A percentile compares a stretch with the other conserved stretches of the same genome.
Evolutionary conservation across 2,113 vertebrate genomes (phyloP).

Genomic region (Lycocorax pyrrhopterus): DNA sequence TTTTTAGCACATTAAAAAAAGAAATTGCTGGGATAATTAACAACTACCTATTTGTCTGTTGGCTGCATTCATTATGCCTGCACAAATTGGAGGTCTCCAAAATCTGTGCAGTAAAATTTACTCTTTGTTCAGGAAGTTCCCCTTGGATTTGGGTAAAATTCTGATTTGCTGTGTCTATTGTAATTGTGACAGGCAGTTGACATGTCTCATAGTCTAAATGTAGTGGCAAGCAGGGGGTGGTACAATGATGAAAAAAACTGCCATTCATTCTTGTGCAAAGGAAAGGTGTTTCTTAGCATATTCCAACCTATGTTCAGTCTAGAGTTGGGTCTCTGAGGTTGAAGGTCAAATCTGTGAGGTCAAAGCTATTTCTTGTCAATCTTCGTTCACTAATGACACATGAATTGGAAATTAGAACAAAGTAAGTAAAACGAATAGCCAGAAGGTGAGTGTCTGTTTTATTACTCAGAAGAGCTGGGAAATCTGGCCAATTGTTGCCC

Average conservation of each 20-base stretch:
- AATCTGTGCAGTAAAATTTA: conserved; percentile 86
- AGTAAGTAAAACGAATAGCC: conserved; percentile 85
- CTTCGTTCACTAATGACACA: conserved; percentile 85
- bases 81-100: conserved; percentile 83
- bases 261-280: conserved; percentile 83
- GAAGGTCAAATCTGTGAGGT: conserved; percentile 86
- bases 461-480: conserved; percentile 86
- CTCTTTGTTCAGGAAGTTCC: conserved; percentile 85
- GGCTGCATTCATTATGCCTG: conserved; percentile 80
- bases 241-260: conserved; percentile 79
- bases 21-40: conserved; percentile 85
- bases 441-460: conserved; percentile 89
- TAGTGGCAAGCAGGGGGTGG: conserved; percentile 82
- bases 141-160: conserved; percentile 83
- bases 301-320: conserved; percentile 82
- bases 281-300: conserved; percentile 85
- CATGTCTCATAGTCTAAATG: conserved; percentile 83
- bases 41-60: conserved; percentile 84
- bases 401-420: conserved; percentile 86
- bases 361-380: conserved; percentile 86
- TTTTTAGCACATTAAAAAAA: conserved; percentile 82
- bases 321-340: conserved; percentile 81
- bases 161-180: conserved; percentile 83
- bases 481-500: conserved; percentile 85
- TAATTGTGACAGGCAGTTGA: conserved; percentile 85